Percentiles rank a stretch among this genome's conserved stretches.
Evolutionary conservation across 2,888 invertebrate species (phyloP).

Genomic region (Ophraella communa): DNA sequence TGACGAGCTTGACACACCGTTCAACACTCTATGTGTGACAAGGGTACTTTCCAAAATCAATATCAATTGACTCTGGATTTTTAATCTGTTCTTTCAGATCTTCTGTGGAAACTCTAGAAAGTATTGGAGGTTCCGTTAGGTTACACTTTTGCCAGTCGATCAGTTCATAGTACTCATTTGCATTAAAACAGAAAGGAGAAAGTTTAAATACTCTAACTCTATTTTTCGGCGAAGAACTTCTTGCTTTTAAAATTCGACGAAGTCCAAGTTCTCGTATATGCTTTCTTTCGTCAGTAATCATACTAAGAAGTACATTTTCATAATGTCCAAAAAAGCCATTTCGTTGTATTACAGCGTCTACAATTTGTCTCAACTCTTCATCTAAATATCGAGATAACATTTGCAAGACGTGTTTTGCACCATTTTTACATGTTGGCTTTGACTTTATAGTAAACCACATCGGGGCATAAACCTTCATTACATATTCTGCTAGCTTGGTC

Average conservation of each 20-base stretch:
- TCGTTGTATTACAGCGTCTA: neutral
- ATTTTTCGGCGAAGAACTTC: neutral
- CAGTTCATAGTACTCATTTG: constrained; percentile 33
- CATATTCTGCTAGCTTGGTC: neutral
- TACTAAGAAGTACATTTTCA: neutral
- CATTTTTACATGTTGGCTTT: constrained; percentile 3
- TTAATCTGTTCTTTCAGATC: neutral
- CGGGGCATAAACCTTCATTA: constrained; percentile 5
- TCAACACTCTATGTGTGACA: constrained; percentile 20
- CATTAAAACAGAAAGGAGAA: constrained; percentile 26
- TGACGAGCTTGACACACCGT: constrained; percentile 15
- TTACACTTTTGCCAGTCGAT: constrained; percentile 38
- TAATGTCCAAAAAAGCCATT: constrained; percentile 2
- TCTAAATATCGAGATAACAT: constrained; percentile 4
- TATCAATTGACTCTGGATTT: neutral
- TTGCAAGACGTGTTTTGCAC: constrained; percentile 3
- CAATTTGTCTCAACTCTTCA: constrained; percentile 1
- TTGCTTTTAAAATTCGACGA: constrained; percentile 18
- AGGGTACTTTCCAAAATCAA: constrained; percentile 6
- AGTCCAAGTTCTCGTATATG: constrained; percentile 4
- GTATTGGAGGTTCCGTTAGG: constrained; percentile 22
- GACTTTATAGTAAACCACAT: constrained; percentile 19
- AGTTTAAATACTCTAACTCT: constrained; percentile 1
- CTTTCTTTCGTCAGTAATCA: constrained; percentile 1
- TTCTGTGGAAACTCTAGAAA: neutral